Evolutionary conservation across 2,888 invertebrate genomes (phyloP).

Genomic region (Cryptocephalus moraei): DNA sequence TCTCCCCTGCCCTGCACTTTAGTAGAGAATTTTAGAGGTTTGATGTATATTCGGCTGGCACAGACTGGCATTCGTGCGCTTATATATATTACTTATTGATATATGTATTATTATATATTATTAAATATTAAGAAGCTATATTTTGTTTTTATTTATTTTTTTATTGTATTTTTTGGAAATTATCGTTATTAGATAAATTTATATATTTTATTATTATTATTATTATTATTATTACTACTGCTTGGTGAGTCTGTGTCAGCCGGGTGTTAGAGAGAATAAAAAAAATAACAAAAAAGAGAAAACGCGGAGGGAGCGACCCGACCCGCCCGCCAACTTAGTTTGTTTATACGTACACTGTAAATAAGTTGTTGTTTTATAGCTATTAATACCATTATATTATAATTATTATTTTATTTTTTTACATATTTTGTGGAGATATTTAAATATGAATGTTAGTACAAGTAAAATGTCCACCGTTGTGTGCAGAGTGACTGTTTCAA

Average conservation of each 20-base stretch:
- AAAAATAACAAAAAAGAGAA: background rate
- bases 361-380: constrained; percentile 42
- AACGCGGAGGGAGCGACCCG: constrained; percentile 11
- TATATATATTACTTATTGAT: constrained; percentile 29
- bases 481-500: constrained; percentile 39
- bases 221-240: constrained; percentile 15
- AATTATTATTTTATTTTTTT: constrained; percentile 44
- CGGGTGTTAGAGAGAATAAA: constrained; percentile 1
- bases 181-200: constrained; percentile 38
- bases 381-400: constrained; percentile 38
- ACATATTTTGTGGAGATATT: constrained; percentile 43
- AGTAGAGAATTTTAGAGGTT: constrained; percentile 22
- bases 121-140: constrained; percentile 32
- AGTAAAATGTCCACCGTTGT: constrained; percentile 36
- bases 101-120: constrained; percentile 30
- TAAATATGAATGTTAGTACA: constrained; percentile 42
- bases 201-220: constrained; percentile 35
- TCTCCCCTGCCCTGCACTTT: constrained; percentile 23
- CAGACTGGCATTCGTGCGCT: constrained; percentile 25
- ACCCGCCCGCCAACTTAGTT: constrained; percentile 30
- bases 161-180: constrained; percentile 36
- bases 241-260: constrained; percentile 26
- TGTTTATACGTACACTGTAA: constrained; percentile 37
- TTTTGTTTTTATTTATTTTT: constrained; percentile 41
- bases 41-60: constrained; percentile 15